Percentiles rank a stretch among this genome's conserved stretches.
These are phyloP conservation scores for Myiopsitta monachus DNA, from an alignment of 2,113 vertebrate genomes.

Conservation along the genomic window DNA sequence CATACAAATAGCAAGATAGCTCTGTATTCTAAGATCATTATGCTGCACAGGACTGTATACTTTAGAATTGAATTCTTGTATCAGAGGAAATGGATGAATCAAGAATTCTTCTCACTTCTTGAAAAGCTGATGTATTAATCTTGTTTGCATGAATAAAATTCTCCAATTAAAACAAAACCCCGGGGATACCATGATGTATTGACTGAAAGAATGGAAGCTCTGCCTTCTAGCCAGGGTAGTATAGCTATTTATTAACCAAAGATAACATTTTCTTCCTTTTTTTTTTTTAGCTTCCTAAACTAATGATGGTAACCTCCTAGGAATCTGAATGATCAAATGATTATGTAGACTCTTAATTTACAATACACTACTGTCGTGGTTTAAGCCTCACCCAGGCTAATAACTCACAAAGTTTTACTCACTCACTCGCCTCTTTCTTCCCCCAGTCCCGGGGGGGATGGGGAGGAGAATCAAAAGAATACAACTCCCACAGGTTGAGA, in stretches of 20 bases:
- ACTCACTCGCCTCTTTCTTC: too few species aligned
- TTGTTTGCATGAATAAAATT: not conserved
- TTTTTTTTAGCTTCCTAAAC: not conserved
- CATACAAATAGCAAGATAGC: not conserved
- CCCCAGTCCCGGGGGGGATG: too few species aligned
- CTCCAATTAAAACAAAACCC: not conserved
- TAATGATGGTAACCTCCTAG: not conserved
- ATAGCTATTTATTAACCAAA: not conserved
- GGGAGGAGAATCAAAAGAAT: too few species aligned
- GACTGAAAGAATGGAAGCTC: not conserved
- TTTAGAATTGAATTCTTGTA: not conserved
- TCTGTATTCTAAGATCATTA: not conserved
- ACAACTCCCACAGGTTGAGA: too few species aligned
- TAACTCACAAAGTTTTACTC: too few species aligned
- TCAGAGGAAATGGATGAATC: not conserved
- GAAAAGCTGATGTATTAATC: not conserved
- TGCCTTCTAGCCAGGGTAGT: not conserved
- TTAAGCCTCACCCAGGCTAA: too few species aligned
- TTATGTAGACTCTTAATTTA: not conserved
- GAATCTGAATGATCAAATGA: not conserved
- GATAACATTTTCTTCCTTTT: not conserved
- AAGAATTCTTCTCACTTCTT: not conserved
- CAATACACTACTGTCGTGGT: not conserved
- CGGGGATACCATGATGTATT: not conserved
- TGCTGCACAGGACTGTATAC: not conserved